Evolutionary conservation across 2,113 vertebrate species (phyloP).

Genomic region (Nycticorax nycticorax): DNA sequence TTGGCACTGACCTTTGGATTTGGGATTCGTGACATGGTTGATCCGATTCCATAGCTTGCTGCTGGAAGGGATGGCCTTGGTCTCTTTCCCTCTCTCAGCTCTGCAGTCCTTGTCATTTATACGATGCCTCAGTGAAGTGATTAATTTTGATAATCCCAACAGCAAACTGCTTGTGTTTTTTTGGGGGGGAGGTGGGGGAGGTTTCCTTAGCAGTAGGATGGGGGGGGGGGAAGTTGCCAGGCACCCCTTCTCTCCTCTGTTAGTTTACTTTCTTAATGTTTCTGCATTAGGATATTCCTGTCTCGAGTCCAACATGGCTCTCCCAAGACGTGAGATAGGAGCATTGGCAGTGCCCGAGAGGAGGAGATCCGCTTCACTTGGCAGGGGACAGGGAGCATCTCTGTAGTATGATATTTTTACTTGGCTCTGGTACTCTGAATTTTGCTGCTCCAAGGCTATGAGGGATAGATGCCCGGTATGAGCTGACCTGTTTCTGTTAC

Average conservation of each 20-base stretch:
- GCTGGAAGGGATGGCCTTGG: not conserved
- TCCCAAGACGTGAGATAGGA: not conserved
- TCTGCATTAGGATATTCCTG: not conserved
- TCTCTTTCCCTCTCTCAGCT: not conserved
- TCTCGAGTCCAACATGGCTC: not conserved
- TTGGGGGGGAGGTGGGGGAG: not conserved
- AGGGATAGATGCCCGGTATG: not conserved
- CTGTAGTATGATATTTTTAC: not conserved
- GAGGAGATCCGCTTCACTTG: not conserved
- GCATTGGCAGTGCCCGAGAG: accelerated
- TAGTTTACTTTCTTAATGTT: not conserved
- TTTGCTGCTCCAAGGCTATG: not conserved
- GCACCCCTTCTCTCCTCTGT: not conserved
- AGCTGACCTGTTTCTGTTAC: not conserved
- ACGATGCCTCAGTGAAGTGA: not conserved
- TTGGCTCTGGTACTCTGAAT: not conserved
- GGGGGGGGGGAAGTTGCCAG: not conserved
- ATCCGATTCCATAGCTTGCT: not conserved
- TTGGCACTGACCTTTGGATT: not conserved
- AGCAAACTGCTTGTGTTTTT: not conserved
- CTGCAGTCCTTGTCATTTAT: not conserved
- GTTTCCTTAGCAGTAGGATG: not conserved
- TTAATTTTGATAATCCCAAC: not conserved
- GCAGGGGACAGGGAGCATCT: not conserved
- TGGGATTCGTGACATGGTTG: not conserved